phyloP scores from a whole-genome alignment of 2,888 invertebrate species.

The Biston betularia region DNA sequence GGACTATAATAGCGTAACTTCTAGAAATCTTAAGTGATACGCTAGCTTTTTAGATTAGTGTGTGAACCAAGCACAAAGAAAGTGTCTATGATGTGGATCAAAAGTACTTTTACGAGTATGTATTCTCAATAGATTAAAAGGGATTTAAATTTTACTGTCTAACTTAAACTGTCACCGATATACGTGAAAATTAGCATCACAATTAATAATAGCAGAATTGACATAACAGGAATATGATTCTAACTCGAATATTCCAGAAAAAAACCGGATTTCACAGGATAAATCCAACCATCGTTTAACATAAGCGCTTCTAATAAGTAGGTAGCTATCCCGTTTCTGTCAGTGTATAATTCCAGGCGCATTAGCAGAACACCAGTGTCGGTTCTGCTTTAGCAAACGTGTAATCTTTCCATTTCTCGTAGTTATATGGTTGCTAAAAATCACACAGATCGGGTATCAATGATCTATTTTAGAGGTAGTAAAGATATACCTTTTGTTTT shows the following conservation, averaged over 20 bases:
- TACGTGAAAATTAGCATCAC: background rate
- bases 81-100: background rate
- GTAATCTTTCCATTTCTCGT: slow-evolving; percentile 3
- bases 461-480: background rate
- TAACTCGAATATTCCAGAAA: slow-evolving; percentile 1
- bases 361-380: slow-evolving; percentile 20
- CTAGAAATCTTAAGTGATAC: slow-evolving; percentile 13
- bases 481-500: background rate
- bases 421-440: background rate
- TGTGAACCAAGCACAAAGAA: slow-evolving; percentile 9
- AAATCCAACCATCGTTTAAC: slow-evolving; percentile 23
- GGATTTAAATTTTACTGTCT: background rate
- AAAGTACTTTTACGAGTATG: background rate
- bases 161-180: background rate
- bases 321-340: slow-evolving; percentile 21
- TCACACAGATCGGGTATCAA: background rate
- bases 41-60: background rate
- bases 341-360: slow-evolving; percentile 18
- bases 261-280: slow-evolving; percentile 11
- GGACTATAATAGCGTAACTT: slow-evolving; percentile 34
- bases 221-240: slow-evolving; percentile 1
- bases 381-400: slow-evolving; percentile 6
- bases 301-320: slow-evolving; percentile 24
- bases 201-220: background rate
- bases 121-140: background rate